These are phyloP conservation scores for Acronicta alni DNA, from an alignment of 2,888 invertebrate species.

Conservation along the genomic window DNA sequence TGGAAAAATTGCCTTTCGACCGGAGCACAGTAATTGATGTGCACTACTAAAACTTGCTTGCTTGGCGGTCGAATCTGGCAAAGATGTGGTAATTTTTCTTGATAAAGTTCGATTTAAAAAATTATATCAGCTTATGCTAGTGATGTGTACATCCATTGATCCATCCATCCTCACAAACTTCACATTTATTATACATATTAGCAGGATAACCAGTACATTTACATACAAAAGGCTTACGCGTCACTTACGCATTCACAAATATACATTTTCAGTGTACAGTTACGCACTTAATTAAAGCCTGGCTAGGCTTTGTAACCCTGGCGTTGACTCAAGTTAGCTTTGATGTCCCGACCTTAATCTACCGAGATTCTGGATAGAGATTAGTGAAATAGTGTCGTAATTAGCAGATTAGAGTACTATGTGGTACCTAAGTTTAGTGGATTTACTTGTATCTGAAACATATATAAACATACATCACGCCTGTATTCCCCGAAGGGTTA, in stretches of 20 bases:
- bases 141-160: too few relatives aligned
- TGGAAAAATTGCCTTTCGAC: too few relatives aligned
- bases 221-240: constrained; percentile 38
- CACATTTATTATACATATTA: constrained; percentile 22
- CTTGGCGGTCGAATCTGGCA: too few relatives aligned
- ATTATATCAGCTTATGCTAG: too few relatives aligned
- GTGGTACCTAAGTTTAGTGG: constrained; percentile 1
- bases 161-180: too few relatives aligned
- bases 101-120: too few relatives aligned
- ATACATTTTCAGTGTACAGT: constrained; percentile 26
- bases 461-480: too few relatives aligned
- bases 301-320: constrained; percentile 7
- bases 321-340: constrained; percentile 23
- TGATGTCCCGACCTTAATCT: constrained; percentile 27
- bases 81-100: too few relatives aligned
- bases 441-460: too few relatives aligned
- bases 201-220: constrained; percentile 40
- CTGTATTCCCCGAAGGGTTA: too few relatives aligned
- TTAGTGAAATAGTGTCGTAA: constrained; percentile 11
- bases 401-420: constrained; percentile 8
- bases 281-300: constrained; percentile 43
- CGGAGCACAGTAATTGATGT: too few relatives aligned
- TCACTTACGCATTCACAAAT: constrained; percentile 21
- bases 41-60: too few relatives aligned
- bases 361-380: constrained; percentile 12